A percentile compares a stretch with the other conserved stretches of the same genome.
Conservation (phyloP, 2,797 vertebrate species). For the Neostethus bicornis region DNA sequence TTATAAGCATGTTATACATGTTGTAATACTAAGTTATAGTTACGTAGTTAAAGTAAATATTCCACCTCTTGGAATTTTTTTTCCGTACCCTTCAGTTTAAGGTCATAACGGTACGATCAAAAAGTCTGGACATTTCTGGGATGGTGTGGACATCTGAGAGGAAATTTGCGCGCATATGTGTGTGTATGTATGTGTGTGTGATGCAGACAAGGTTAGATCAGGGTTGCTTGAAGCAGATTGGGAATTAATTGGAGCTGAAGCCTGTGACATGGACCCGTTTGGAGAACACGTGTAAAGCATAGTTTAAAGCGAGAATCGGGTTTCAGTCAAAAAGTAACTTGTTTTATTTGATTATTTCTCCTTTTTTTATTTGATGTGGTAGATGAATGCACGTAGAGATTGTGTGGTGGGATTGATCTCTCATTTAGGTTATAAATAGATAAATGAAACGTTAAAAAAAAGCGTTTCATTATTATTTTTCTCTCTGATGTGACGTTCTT, state of each 20-base stretch:
- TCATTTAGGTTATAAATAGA: slow-evolving; percentile 80
- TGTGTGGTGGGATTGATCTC: slow-evolving; percentile 73
- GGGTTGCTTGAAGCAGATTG: slow-evolving; percentile 58
- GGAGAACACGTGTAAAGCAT: slow-evolving; percentile 74
- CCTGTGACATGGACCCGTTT: slow-evolving; percentile 73
- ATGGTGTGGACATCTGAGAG: slow-evolving; percentile 34
- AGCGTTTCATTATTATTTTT: slow-evolving; percentile 70
- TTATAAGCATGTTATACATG: neutral
- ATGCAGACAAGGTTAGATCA: slow-evolving; percentile 41
- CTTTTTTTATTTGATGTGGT: slow-evolving; percentile 71
- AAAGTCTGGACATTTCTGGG: slow-evolving; percentile 21
- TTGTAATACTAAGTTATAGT: too few species aligned
- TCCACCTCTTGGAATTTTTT: too few species aligned
- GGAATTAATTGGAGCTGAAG: slow-evolving; percentile 75
- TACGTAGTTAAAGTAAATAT: too few species aligned
- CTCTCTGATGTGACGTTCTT: slow-evolving; percentile 61
- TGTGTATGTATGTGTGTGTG: slow-evolving; percentile 6
- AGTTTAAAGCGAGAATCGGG: slow-evolving; percentile 56
- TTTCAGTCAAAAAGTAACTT: slow-evolving; percentile 45
- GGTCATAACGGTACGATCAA: slow-evolving; percentile 45
- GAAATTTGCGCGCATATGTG: neutral
- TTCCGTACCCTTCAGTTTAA: slow-evolving; percentile 40
- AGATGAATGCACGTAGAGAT: slow-evolving; percentile 67
- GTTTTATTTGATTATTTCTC: slow-evolving; percentile 61
- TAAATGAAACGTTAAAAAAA: slow-evolving; percentile 66